Evolutionary conservation across 2,888 invertebrate genomes (phyloP).

Genomic region (Microctonus hyperodae): DNA sequence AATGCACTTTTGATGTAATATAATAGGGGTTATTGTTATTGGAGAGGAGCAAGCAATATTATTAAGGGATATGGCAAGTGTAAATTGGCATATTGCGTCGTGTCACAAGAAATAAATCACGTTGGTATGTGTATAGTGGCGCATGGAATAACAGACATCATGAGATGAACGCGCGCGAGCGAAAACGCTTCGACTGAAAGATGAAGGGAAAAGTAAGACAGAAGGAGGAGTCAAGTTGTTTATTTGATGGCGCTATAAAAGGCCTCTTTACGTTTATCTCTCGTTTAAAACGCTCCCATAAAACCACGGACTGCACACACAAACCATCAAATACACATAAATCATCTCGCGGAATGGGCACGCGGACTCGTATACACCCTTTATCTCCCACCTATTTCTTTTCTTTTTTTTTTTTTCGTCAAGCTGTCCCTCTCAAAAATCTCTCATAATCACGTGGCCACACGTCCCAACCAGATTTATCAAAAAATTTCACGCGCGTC

Average conservation of each 20-base stretch:
- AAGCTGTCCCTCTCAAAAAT: slow-evolving; percentile 7
- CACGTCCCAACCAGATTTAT: slow-evolving; percentile 22
- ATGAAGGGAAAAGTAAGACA: slow-evolving; percentile 40
- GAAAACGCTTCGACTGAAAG: slow-evolving; percentile 13
- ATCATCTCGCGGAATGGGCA: slow-evolving; percentile 58
- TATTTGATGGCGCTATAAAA: slow-evolving; percentile 64
- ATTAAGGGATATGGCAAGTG: neutral
- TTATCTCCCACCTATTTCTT: slow-evolving; percentile 24
- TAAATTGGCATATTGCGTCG: neutral
- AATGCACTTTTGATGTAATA: neutral
- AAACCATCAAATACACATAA: slow-evolving; percentile 61
- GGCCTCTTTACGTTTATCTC: slow-evolving; percentile 64
- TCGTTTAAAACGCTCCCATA: slow-evolving; percentile 63
- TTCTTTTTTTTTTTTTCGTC: neutral
- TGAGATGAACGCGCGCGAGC: neutral
- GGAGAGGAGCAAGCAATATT: neutral
- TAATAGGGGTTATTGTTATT: neutral
- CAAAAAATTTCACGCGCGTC: slow-evolving; percentile 36
- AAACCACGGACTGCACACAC: slow-evolving; percentile 60
- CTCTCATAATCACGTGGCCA: neutral
- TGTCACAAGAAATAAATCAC: neutral
- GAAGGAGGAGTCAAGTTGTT: slow-evolving; percentile 63
- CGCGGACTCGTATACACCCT: slow-evolving; percentile 32
- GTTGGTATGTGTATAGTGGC: neutral
- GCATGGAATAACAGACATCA: neutral